These are phyloP conservation scores for Lasioglossum zephyrum DNA, from an alignment of 2,888 invertebrate genomes.

Conservation along the genomic window DNA sequence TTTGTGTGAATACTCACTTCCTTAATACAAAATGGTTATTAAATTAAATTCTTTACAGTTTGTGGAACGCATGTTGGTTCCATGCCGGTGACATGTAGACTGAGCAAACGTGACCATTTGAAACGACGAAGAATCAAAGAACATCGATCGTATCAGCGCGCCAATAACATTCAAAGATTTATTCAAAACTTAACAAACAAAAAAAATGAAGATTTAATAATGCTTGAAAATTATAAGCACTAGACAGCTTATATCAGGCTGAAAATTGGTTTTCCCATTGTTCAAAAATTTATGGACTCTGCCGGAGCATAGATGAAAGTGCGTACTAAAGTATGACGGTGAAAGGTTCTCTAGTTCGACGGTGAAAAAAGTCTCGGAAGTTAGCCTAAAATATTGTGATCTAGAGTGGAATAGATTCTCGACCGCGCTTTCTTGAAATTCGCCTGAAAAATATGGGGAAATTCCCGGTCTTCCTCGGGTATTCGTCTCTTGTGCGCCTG, in stretches of 20 bases:
- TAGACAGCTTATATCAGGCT: neutral
- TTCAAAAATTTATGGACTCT: neutral
- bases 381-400: neutral
- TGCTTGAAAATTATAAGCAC: neutral
- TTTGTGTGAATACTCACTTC: too few species aligned
- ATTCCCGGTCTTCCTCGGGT: neutral
- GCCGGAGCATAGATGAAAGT: neutral
- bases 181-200: too few species aligned
- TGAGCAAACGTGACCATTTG: too few species aligned
- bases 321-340: neutral
- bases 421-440: neutral
- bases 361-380: neutral
- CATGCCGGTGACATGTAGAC: too few species aligned
- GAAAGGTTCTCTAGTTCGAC: neutral
- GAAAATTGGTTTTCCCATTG: neutral
- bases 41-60: too few species aligned
- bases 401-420: neutral
- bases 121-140: too few species aligned
- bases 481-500: neutral
- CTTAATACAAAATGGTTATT: too few species aligned
- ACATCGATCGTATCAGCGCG: too few species aligned
- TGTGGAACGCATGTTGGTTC: too few species aligned
- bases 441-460: neutral
- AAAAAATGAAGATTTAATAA: too few species aligned
- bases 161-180: too few species aligned